These are phyloP conservation scores for Volucella inflata DNA, from an alignment of 2,888 invertebrate species.

Conservation along the genomic window DNA sequence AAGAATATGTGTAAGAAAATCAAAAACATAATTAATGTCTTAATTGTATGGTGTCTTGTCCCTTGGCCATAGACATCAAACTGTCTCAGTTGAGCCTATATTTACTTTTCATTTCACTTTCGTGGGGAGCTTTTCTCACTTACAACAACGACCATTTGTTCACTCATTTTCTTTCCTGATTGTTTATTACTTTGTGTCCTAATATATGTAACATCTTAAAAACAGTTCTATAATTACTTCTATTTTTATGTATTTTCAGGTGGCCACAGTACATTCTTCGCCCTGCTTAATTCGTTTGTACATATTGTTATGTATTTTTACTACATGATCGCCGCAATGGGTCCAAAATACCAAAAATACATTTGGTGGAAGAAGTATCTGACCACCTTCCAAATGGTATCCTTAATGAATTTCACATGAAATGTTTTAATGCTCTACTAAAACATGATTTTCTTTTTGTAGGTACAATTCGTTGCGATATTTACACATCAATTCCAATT, in stretches of 20 bases:
- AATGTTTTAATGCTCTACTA: slow-evolving; percentile 8
- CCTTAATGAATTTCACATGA: not conserved
- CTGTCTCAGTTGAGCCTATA: too few species aligned
- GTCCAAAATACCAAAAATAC: slow-evolving; percentile 95
- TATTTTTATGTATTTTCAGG: slow-evolving; percentile 85
- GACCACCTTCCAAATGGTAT: slow-evolving; percentile 97
- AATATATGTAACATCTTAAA: too few species aligned
- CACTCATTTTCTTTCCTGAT: not conserved
- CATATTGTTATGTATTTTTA: slow-evolving; percentile 99
- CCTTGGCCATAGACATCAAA: too few species aligned
- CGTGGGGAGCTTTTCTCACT: too few species aligned
- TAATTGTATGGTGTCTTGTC: too few species aligned
- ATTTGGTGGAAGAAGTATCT: slow-evolving; percentile 99
- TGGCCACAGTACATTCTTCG: slow-evolving; percentile 98
- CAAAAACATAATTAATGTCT: too few species aligned
- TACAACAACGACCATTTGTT: too few species aligned
- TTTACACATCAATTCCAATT: slow-evolving; percentile 96
- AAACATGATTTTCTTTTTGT: slow-evolving; percentile 78
- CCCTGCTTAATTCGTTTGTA: slow-evolving; percentile 96
- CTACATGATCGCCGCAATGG: slow-evolving; percentile 97
- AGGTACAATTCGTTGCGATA: slow-evolving; percentile 96
- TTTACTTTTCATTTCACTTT: too few species aligned
- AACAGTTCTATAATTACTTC: not conserved
- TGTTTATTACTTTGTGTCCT: not conserved
- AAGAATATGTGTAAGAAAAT: too few species aligned